Percentiles rank a stretch among this genome's conserved stretches.
phyloP scores from a whole-genome alignment of 1,140 invertebrate species.

The Drosophila ohnishii region DNA sequence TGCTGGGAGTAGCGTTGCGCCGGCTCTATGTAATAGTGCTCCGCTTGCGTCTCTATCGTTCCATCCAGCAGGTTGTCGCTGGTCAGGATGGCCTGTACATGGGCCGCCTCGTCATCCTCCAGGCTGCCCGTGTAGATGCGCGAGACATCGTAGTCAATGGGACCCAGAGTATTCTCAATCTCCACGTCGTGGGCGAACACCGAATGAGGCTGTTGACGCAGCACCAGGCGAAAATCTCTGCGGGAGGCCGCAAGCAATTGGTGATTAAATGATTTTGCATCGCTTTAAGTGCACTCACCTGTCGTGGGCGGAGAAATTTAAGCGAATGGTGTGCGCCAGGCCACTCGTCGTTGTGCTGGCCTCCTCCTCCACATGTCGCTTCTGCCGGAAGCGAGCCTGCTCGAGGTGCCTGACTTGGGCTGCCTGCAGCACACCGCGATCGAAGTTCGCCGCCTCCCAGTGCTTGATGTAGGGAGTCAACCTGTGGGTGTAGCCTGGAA shows the following conservation, averaged over 20 bases:
- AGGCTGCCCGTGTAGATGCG: constrained; percentile 91
- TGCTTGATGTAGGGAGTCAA: constrained; percentile 81
- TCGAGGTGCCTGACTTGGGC: constrained; percentile 80
- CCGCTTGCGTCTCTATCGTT: constrained; percentile 89
- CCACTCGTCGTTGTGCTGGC: constrained; percentile 57
- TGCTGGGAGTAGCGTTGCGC: constrained; percentile 88
- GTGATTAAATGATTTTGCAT: constrained; percentile 11
- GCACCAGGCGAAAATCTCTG: constrained; percentile 90
- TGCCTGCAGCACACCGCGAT: constrained; percentile 69
- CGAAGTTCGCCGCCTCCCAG: constrained; percentile 82
- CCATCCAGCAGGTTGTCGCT: constrained; percentile 95
- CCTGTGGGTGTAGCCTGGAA: constrained; percentile 76
- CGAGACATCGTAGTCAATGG: constrained; percentile 88
- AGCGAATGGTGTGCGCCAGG: constrained; percentile 77
- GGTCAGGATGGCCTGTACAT: constrained; percentile 93
- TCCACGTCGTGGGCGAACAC: constrained; percentile 91
- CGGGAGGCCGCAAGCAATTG: constrained; percentile 73
- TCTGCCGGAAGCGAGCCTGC: constrained; percentile 74
- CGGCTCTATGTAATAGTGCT: constrained; percentile 95
- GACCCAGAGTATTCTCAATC: constrained; percentile 90
- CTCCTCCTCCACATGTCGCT: constrained; percentile 61
- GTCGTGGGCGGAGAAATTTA: constrained; percentile 83
- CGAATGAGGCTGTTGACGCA: constrained; percentile 88
- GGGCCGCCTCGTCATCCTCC: constrained; percentile 92
- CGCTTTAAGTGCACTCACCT: constrained; percentile 63